Conservation (phyloP, 2,797 vertebrate species). For the Cryptoprocta ferox region DNA sequence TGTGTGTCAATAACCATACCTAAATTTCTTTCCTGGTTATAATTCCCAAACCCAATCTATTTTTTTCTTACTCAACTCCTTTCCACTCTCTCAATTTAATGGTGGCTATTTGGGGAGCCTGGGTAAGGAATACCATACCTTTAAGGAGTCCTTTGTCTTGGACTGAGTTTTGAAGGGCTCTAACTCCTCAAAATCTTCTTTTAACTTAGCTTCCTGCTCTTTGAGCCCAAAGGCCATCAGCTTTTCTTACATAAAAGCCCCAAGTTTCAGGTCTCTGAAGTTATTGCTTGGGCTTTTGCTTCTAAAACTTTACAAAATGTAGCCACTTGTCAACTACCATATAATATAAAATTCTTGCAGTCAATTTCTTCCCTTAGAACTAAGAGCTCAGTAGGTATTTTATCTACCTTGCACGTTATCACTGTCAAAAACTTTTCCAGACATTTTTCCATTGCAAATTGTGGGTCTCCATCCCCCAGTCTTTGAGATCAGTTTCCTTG, state of each 20-base stretch:
- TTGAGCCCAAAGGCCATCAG: not conserved
- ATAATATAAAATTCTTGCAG: not conserved
- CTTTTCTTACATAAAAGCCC: not conserved
- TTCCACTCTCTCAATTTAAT: not conserved
- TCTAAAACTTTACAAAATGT: constrained; percentile 7
- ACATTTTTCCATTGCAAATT: not conserved
- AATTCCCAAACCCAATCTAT: not conserved
- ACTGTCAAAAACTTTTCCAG: not conserved
- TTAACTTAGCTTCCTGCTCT: not conserved
- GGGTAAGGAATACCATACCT: not conserved
- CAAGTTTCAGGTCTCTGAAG: not conserved
- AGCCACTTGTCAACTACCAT: not conserved
- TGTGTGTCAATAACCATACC: not conserved
- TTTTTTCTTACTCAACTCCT: not conserved
- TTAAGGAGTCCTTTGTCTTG: not conserved
- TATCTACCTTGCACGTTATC: not conserved
- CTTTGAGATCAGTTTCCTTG: not conserved
- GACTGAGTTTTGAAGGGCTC: not conserved
- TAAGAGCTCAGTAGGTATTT: not conserved
- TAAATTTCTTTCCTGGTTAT: constrained; percentile 43
- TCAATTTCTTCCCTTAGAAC: not conserved
- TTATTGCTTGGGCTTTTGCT: not conserved
- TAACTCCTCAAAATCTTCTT: not conserved
- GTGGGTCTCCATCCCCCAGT: not conserved
- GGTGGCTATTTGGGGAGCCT: not conserved